phyloP scores from a whole-genome alignment of 2,888 invertebrate species.

The Lagria hirta region DNA sequence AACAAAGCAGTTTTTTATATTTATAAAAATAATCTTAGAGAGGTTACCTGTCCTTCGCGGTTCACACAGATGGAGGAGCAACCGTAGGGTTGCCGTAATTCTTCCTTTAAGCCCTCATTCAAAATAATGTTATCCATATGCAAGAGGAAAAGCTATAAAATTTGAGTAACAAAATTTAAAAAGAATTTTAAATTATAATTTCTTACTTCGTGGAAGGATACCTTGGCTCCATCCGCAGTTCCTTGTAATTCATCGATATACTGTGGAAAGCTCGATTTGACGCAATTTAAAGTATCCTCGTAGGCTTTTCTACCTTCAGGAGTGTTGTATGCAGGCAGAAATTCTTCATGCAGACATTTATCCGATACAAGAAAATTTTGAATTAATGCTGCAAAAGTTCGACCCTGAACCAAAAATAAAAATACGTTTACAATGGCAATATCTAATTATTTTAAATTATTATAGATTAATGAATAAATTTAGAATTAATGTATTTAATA shows the following conservation, averaged over 20 bases:
- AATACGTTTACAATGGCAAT: no score
- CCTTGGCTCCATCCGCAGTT: conserved; percentile 80
- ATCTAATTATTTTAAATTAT: no score
- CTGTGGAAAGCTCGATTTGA: conserved; percentile 73
- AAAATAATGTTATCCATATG: conserved; percentile 82
- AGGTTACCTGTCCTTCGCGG: conserved; percentile 39
- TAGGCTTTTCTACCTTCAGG: conserved; percentile 70
- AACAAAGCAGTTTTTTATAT: no score
- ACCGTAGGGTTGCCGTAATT: conserved; percentile 62
- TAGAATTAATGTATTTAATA: no score
- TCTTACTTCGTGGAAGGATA: conserved; percentile 78
- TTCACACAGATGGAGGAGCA: conserved; percentile 79
- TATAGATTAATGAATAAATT: no score
- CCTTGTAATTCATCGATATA: conserved; percentile 83
- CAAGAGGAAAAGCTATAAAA: conserved; percentile 76
- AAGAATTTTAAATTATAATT: conserved; percentile 9
- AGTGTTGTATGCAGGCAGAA: conserved; percentile 72
- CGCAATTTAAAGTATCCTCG: conserved; percentile 70
- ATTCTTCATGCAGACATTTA: conserved; percentile 65
- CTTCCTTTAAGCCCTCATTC: conserved; percentile 58
- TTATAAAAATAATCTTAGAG: no score
- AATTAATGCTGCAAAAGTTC: conserved; percentile 74
- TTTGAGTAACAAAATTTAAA: conserved; percentile 1
- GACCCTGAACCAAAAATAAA: conserved; percentile 76
- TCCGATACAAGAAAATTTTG: conserved; percentile 65